These are phyloP conservation scores for Dysmachus trigonus DNA, from an alignment of 2,888 invertebrate species.

Conservation along the genomic window DNA sequence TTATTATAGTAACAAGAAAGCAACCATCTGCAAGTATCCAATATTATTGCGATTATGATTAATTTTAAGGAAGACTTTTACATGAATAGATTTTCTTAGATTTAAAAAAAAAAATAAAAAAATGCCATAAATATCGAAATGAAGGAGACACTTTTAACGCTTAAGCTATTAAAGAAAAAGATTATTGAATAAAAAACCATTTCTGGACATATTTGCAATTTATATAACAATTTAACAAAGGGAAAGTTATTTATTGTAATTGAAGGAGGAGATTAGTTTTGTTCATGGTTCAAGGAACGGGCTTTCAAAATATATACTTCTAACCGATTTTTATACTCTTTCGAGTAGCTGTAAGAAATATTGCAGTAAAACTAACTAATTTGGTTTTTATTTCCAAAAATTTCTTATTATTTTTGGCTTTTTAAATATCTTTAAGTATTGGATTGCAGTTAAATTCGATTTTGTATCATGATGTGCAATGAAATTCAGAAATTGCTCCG, in stretches of 20 bases:
- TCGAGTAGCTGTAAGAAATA: not conserved
- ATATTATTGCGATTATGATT: slow-evolving; percentile 6
- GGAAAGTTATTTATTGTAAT: not conserved
- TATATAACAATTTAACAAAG: not conserved
- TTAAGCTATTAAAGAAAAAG: not conserved
- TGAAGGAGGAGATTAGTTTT: not conserved
- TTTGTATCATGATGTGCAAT: not conserved
- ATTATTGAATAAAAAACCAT: not conserved
- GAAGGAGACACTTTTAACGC: not conserved
- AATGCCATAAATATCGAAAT: not conserved
- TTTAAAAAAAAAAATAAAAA: not conserved
- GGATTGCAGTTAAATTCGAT: not conserved
- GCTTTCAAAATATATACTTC: not conserved
- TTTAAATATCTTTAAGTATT: not conserved
- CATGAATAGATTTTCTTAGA: slow-evolving; percentile 13
- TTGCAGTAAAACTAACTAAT: not conserved
- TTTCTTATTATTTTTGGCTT: not conserved
- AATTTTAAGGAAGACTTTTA: slow-evolving; percentile 24
- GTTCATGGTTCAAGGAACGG: not conserved
- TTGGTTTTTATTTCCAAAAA: not conserved
- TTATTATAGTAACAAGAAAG: not conserved
- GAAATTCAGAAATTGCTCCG: not conserved
- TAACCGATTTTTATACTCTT: not conserved
- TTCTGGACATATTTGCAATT: slow-evolving; percentile 5
- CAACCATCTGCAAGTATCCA: not conserved